Evolutionary conservation across 2,888 invertebrate species (phyloP), one percentile per base, ranked within the genome.

Genomic region (Drosophila antonietae): DNA sequence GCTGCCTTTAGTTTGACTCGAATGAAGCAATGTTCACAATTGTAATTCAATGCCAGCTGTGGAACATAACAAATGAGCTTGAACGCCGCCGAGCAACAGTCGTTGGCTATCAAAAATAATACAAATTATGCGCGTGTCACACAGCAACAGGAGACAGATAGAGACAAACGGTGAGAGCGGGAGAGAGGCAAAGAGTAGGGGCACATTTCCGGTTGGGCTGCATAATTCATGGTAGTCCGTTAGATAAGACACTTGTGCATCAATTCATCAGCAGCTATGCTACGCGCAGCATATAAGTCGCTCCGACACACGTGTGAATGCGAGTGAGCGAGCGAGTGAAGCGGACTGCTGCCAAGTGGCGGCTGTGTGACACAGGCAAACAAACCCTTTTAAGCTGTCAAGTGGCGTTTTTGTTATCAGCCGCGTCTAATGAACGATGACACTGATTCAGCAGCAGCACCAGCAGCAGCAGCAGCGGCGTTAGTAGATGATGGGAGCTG

Each of bases 321-420:
- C 1, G 28, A 4, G 28, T 4, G 28, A 28, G 28, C 28, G 28
- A 28, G 28, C 4, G n/a, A 23, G 41, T n/a, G 41, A 5, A 10
- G 33, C 37, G 14, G 9, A 7, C n/a, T 18, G 56, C 23, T 9
- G 28, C n/a, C 35, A 20, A 39, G 35, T 20, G 43, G 37, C 15
- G 49, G 31, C 20, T 49, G 35, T 33, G 39, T 28, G 49, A 8
- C 18, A n/a, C 35, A 15, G 56, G 65, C 43, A 57, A 47, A 35
- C 51, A 63, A 90, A 90, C 89, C 87, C 87, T 88, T 88, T 88
- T 88, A 88, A 88, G 89, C 80, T 86, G 88, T 88, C 90, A 90
- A 74, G 35, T 79, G 76, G 68, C 70, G 75, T 80, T 90, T 75
- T 70, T 86, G 77, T 75, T 64, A 70, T 64, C 68, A 53, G 64